These are phyloP conservation scores for Phainopepla nitens DNA, from an alignment of 2,113 vertebrate genomes.

Conservation along the genomic window DNA sequence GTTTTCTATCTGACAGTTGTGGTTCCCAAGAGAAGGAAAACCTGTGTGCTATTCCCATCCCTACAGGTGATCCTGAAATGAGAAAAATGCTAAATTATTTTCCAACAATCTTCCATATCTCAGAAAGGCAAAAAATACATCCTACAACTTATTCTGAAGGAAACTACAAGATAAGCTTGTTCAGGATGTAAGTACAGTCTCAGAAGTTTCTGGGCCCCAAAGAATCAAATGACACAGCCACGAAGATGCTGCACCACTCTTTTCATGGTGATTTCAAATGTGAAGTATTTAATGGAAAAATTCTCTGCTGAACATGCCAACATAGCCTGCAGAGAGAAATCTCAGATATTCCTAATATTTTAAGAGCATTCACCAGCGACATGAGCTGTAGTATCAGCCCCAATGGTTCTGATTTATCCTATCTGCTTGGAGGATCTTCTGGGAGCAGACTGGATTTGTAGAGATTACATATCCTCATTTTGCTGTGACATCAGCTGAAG, in stretches of 20 bases:
- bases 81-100: not conserved
- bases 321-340: not conserved
- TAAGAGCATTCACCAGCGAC: not conserved
- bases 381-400: not conserved
- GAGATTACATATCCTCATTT: not conserved
- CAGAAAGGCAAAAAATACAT: not conserved
- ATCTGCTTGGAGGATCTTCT: not conserved
- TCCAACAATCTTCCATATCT: not conserved
- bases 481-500: not conserved
- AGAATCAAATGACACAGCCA: not conserved
- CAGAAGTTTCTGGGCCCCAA: not conserved
- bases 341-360: not conserved
- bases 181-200: not conserved
- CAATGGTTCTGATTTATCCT: not conserved
- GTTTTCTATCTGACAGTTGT: not conserved
- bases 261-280: not conserved
- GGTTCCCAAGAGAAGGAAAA: not conserved
- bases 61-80: not conserved
- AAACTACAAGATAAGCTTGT: not conserved
- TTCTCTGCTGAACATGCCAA: not conserved
- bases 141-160: not conserved
- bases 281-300: not conserved
- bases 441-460: not conserved
- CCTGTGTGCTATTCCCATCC: not conserved
- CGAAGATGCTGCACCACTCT: not conserved